Evolutionary conservation across 2,113 vertebrate species (phyloP).

Genomic region (Murina feae): DNA sequence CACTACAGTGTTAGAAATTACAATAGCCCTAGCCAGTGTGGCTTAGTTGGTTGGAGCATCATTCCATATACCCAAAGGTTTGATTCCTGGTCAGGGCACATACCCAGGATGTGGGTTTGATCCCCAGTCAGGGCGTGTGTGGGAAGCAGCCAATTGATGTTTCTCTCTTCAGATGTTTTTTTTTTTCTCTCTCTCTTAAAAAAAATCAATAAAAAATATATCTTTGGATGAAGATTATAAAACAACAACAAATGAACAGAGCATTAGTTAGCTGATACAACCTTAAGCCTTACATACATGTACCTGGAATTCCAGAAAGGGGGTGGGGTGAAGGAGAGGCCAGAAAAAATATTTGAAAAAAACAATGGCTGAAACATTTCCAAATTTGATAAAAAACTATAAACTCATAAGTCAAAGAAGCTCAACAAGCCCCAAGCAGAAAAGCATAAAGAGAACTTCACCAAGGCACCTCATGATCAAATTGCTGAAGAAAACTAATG

Average conservation of each 20-base stretch:
- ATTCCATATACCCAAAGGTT: neutral
- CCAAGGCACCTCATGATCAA: neutral
- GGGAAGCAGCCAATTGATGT: neutral
- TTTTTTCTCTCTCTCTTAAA: neutral
- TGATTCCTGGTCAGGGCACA: neutral
- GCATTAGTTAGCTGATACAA: neutral
- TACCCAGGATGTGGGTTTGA: no score
- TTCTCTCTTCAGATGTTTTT: neutral
- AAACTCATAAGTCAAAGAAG: neutral
- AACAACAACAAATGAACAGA: neutral
- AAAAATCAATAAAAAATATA: neutral
- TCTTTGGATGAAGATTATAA: neutral
- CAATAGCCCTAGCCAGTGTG: neutral
- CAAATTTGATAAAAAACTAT: neutral
- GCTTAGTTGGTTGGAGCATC: neutral
- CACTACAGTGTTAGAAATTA: neutral
- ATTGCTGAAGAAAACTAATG: neutral
- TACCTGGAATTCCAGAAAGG: neutral
- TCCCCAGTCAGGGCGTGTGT: neutral
- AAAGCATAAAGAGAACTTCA: neutral
- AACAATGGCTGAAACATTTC: neutral
- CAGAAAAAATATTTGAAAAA: neutral
- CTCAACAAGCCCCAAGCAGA: neutral
- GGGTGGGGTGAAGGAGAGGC: neutral
- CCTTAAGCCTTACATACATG: neutral